phyloP scores from a whole-genome alignment of 2,888 invertebrate genomes.

The Platycheirus albimanus region DNA sequence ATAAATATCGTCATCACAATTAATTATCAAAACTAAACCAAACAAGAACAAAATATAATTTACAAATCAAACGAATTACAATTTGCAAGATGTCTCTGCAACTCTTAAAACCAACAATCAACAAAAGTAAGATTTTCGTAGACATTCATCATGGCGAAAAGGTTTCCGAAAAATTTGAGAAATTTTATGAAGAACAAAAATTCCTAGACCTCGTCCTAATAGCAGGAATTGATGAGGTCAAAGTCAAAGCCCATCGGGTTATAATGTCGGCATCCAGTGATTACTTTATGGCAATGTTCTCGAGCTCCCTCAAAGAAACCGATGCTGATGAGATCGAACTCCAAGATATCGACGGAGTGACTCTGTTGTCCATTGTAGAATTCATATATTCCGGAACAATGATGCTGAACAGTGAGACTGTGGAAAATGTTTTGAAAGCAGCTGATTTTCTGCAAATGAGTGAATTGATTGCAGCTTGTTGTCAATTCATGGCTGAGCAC shows the following conservation, averaged over 20 bases:
- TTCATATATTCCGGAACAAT: constrained; percentile 9
- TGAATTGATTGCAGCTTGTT: constrained; percentile 6
- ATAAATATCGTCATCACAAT: too few species aligned
- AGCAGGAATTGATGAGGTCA: constrained; percentile 16
- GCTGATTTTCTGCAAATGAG: constrained; percentile 27
- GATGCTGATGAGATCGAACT: constrained; percentile 2
- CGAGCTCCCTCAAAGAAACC: constrained; percentile 14
- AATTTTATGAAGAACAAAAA: constrained; percentile 17
- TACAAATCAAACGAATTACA: too few species aligned
- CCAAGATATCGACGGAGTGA: neutral
- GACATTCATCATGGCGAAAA: neutral
- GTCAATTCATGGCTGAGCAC: constrained; percentile 5
- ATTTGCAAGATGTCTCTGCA: neutral
- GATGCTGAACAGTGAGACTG: neutral
- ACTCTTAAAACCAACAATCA: neutral
- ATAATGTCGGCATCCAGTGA: constrained; percentile 27
- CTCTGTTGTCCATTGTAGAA: constrained; percentile 2
- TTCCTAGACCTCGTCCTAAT: neutral
- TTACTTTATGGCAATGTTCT: constrained; percentile 24
- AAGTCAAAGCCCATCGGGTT: constrained; percentile 22
- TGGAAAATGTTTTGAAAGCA: constrained; percentile 7
- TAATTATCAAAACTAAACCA: too few species aligned
- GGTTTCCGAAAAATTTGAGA: neutral
- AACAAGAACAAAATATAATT: too few species aligned
- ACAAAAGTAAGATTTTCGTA: neutral